Evolutionary conservation across 2,797 vertebrate species (phyloP), one percentile per base, ranked within the genome.

Genomic region (Limosa lapponica): DNA sequence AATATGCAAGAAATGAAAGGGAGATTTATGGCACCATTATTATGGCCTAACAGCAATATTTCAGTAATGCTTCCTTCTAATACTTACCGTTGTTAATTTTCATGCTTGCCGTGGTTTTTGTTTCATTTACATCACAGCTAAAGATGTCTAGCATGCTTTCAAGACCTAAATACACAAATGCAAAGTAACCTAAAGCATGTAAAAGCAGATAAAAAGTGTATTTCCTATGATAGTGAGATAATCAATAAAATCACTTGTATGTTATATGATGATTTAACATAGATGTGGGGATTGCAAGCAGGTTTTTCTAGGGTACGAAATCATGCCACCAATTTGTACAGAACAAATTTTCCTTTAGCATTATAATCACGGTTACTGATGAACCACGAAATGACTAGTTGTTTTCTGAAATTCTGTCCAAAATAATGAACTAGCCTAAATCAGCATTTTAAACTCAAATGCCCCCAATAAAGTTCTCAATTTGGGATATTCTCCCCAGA

Each of bases 401-500:
- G 84, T 94, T 94, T 90, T 95, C 82, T 83, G 49, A 92, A 90
- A 95, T 87, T 82, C 87, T 96, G 89, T 95, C 94, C 96, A 92
- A 89, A 95, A 77, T 92, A 75, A 34, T 96, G 78, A 94, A 82
- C 67, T 91, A 94, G 79, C 85, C 92, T 97, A 79, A 96, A 96
- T 94, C 92, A 95, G 54, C 82, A 44, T 96, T 97, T 96, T 97
- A 88, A 97, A 96, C 82, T 91, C 95, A 97, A 98, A 96, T 93
- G 65, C 79, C 91, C 94, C 97, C 91, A 89, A 18, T 98, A 96
- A 98, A 97, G 88, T 98, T 98, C 88, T 98, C 97, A 97, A 97
- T 97, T 98, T 98, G 93, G 97, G 96, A 97, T 98, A 97, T 98
- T 98, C 97, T 98, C 97, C 98, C 96, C 95, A 98, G 97, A 98